Conservation (phyloP, 1,140 invertebrate species). For the Drosophila mojavensis region DNA sequence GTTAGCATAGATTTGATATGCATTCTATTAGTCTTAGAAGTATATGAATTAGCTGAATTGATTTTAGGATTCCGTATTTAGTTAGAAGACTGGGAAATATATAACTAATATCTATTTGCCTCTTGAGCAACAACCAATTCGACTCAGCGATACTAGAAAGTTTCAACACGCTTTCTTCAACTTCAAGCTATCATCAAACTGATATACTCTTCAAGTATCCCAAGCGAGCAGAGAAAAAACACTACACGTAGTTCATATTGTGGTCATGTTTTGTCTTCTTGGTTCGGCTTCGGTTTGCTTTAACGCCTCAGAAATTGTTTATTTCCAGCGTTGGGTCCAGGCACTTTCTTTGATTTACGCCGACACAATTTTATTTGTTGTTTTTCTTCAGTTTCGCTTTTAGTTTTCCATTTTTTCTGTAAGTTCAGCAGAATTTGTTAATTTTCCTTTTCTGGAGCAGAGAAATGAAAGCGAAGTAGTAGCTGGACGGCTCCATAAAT, state of each 20-base stretch:
- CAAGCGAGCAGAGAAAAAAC: conserved; percentile 11
- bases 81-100: no score
- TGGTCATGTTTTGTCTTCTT: conserved; percentile 44
- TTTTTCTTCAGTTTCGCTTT: conserved; percentile 20
- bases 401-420: conserved; percentile 11
- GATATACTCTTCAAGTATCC: not conserved
- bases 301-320: conserved; percentile 62
- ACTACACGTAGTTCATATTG: conserved; percentile 33
- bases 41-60: no score
- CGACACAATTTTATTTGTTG: conserved; percentile 32
- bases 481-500: conserved; percentile 1
- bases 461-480: conserved; percentile 34
- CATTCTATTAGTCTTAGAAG: no score
- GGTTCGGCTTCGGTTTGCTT: conserved; percentile 46
- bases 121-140: no score
- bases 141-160: no score
- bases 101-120: no score
- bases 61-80: no score
- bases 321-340: conserved; percentile 48
- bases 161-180: no score
- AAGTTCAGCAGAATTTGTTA: conserved; percentile 41
- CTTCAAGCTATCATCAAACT: not conserved
- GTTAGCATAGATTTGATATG: no score
- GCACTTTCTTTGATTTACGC: conserved; percentile 53
- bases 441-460: conserved; percentile 24